Evolutionary conservation across 2,888 invertebrate species (phyloP).

Genomic region (Diloba caeruleocephala): DNA sequence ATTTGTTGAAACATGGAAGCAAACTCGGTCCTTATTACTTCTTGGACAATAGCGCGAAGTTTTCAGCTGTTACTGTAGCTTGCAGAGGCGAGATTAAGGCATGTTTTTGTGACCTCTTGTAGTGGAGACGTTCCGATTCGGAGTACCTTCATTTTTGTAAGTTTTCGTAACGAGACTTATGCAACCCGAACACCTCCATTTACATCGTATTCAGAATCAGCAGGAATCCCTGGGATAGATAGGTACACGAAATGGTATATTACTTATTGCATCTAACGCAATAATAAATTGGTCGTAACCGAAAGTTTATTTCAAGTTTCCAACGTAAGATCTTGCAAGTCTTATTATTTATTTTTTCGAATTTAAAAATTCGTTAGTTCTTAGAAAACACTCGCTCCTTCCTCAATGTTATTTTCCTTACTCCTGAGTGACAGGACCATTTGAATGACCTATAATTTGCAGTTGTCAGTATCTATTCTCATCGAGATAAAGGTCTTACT

Average conservation of each 20-base stretch:
- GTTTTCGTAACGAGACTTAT: not conserved
- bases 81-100: not conserved
- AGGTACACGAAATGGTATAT: not conserved
- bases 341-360: too few relatives aligned
- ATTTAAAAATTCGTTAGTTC: too few relatives aligned
- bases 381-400: too few relatives aligned
- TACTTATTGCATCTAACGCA: conserved; percentile 1
- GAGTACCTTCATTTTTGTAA: not conserved
- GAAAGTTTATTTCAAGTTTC: too few relatives aligned
- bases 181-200: conserved; percentile 4
- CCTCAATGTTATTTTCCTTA: too few relatives aligned
- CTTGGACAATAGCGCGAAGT: not conserved
- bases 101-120: not conserved
- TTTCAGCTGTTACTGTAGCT: not conserved
- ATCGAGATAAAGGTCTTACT: conserved; percentile 29
- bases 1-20: not conserved
- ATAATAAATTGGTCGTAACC: not conserved
- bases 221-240: not conserved
- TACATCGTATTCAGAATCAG: conserved; percentile 1
- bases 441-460: conserved; percentile 1
- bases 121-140: not conserved
- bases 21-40: not conserved
- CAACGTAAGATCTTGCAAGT: too few relatives aligned
- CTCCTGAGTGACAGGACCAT: not conserved
- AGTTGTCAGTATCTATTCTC: conserved; percentile 16